phyloP scores from a whole-genome alignment of 2,113 vertebrate genomes.

The Apistogramma diplotaenia region DNA sequence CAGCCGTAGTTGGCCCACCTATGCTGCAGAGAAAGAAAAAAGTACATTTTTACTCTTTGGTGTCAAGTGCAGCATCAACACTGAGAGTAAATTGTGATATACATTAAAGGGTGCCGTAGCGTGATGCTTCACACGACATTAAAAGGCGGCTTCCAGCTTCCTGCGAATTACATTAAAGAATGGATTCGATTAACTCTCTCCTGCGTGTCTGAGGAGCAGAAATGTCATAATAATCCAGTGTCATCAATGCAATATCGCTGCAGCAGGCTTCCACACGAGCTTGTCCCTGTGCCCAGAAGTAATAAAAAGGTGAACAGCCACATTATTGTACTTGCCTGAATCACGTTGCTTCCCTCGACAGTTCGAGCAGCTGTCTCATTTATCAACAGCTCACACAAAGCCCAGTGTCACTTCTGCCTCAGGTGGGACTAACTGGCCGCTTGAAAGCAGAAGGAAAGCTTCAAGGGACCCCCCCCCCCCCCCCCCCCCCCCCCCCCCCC shows the following conservation, averaged over 20 bases:
- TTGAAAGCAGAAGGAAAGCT: slow-evolving; percentile 17
- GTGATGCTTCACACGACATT: background rate
- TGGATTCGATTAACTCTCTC: background rate
- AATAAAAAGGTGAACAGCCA: slow-evolving; percentile 55
- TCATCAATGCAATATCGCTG: slow-evolving; percentile 18
- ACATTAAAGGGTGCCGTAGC: background rate
- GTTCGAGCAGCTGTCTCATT: slow-evolving; percentile 31
- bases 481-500: too few species aligned
- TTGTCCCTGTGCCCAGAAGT: slow-evolving; percentile 29
- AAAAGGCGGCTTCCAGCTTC: background rate
- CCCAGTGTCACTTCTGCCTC: background rate
- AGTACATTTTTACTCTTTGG: background rate
- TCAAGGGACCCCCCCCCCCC: too few species aligned
- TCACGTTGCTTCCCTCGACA: slow-evolving; percentile 4
- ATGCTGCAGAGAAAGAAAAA: background rate
- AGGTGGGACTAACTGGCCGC: slow-evolving; percentile 10
- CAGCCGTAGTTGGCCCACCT: background rate
- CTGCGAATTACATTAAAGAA: background rate
- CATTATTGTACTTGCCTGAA: slow-evolving; percentile 44
- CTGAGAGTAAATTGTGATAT: background rate
- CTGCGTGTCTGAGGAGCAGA: background rate
- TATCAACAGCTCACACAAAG: slow-evolving; percentile 50
- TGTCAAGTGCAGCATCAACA: background rate
- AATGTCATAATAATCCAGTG: slow-evolving; percentile 2
- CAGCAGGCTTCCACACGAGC: background rate